A percentile compares a stretch with the other conserved stretches of the same genome.
phyloP scores from a whole-genome alignment of 2,888 invertebrate genomes.

The Lottia gigantea region DNA sequence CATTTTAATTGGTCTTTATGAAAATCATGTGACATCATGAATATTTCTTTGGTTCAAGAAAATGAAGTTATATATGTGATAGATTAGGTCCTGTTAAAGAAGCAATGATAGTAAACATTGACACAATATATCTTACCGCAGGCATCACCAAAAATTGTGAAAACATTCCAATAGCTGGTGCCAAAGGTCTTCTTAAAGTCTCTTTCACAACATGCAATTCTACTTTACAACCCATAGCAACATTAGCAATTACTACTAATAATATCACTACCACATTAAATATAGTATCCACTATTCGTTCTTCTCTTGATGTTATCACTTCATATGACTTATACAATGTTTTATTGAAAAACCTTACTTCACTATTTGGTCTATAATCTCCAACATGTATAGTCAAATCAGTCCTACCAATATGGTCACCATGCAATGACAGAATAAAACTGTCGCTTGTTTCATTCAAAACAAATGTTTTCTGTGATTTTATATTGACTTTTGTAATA shows the following conservation, averaged over 20 bases:
- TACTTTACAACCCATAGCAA: constrained; percentile 70
- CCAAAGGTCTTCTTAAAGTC: constrained; percentile 69
- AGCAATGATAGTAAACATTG: neutral
- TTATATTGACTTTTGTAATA: neutral
- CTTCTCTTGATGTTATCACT: constrained; percentile 39
- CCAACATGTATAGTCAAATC: neutral
- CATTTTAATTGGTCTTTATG: neutral
- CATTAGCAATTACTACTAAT: constrained; percentile 58
- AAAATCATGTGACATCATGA: neutral
- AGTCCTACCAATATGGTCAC: neutral
- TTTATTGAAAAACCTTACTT: neutral
- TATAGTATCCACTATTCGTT: constrained; percentile 38
- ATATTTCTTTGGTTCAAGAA: neutral
- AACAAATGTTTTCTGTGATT: neutral
- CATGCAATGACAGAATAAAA: too few species aligned
- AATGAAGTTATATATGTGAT: neutral
- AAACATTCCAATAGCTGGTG: constrained; percentile 70
- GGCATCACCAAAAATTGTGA: constrained; percentile 73
- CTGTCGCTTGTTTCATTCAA: neutral
- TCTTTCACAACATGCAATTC: constrained; percentile 65
- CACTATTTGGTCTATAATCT: neutral
- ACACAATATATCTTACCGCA: constrained; percentile 62
- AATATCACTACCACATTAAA: constrained; percentile 48
- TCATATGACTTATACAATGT: constrained; percentile 29
- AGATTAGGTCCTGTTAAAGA: neutral